Evolutionary conservation across 2,888 invertebrate genomes (phyloP), one percentile per base, ranked within the genome.

Genomic region (Thumatha senex): DNA sequence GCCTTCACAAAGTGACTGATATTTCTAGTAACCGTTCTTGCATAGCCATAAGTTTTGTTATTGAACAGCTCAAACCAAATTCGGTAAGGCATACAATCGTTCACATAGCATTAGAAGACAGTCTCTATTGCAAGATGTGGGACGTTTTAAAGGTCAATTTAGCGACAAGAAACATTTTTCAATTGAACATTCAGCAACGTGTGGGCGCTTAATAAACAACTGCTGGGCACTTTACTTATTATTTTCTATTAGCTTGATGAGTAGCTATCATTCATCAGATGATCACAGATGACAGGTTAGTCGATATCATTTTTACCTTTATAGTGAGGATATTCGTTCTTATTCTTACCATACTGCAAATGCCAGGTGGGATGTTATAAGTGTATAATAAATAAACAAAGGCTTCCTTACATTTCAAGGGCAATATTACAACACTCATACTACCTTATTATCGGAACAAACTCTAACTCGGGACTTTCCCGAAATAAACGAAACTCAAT

Each of bases 71-170:
- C 12, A 24, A 10, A 40, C 61, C 58, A 56, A 56, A 61, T 58
- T 61, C 53, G 61, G 65, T 38, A 14, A 51, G 45, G 44, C 40
- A 47, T 30, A 31, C 39, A 54, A 54, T 51, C 48, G 30, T 43
- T 35, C 48, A 34, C 15, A 38, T 24, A 39, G 47, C 41, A 42
- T 61, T 41, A 52, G 44, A 53, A 62, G 54, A 68, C 46, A 56
- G 46, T 42, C 67, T 59, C 56, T 61, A 57, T 60, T 53, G 45
- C 42, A 51, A 61, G 55, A 56, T 60, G 70, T 72, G 80, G 77
- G 78, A 79, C 72, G 72, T 65, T 68, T 70, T 78, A 83, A 5
- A 89, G 89, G 88, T 86, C 88, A 86, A 80, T 78, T 80, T 73
- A 72, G 67, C 72, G 72, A 65, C 61, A 70, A 74, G 70, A 72